These are phyloP conservation scores for Parelbella ahira DNA, from an alignment of 2,888 invertebrate genomes.

Conservation along the genomic window DNA sequence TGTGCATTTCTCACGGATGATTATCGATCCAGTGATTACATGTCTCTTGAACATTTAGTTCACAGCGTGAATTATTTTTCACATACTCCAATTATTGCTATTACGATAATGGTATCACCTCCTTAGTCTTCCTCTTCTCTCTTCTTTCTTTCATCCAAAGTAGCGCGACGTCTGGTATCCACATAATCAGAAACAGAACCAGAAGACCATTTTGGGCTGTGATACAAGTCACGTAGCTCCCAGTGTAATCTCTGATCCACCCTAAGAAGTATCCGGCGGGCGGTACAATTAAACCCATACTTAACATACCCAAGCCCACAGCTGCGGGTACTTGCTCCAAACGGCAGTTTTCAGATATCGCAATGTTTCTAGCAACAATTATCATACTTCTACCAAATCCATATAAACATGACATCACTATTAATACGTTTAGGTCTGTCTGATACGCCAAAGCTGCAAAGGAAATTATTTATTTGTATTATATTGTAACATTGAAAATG, in stretches of 20 bases:
- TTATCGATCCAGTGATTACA: too few relatives aligned
- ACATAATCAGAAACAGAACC: constrained; percentile 74
- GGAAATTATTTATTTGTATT: constrained; percentile 1
- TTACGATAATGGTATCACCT: constrained; percentile 45
- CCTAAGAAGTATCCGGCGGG: constrained; percentile 83
- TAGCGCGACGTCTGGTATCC: constrained; percentile 81
- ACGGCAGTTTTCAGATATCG: constrained; percentile 83
- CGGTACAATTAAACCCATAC: constrained; percentile 84
- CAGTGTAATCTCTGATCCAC: constrained; percentile 83
- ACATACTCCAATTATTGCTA: too few relatives aligned
- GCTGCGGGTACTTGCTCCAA: constrained; percentile 83
- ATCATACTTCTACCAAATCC: constrained; percentile 87
- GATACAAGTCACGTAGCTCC: constrained; percentile 82
- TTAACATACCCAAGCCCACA: constrained; percentile 86
- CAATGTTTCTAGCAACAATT: constrained; percentile 86
- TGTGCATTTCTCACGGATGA: too few relatives aligned
- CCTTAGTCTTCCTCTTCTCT: constrained; percentile 40
- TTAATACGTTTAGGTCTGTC: constrained; percentile 69
- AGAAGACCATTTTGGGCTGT: constrained; percentile 82
- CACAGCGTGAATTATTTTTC: too few relatives aligned
- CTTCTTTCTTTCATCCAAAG: constrained; percentile 51
- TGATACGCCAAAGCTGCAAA: constrained; percentile 82
- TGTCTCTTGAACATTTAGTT: too few relatives aligned
- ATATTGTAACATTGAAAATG: too few relatives aligned
- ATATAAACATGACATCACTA: constrained; percentile 80